phyloP scores from a whole-genome alignment of 2,113 vertebrate genomes.

The Apus apus region DNA sequence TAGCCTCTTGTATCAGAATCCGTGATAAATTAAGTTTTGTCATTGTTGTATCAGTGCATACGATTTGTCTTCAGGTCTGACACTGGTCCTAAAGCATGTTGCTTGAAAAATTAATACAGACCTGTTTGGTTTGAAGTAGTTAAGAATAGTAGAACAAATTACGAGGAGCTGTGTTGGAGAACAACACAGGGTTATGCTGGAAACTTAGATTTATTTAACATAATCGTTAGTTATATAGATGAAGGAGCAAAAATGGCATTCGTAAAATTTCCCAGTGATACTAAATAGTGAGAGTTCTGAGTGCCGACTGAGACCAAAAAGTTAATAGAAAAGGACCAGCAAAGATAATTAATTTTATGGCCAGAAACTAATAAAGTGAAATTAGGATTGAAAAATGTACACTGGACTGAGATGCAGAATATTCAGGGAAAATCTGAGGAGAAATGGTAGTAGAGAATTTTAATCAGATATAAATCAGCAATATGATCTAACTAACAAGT shows the following conservation, averaged over 20 bases:
- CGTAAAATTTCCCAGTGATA: neutral
- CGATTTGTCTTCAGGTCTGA: neutral
- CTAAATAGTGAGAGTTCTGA: conserved; percentile 4
- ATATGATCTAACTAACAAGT: neutral
- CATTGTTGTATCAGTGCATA: neutral
- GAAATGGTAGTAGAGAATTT: neutral
- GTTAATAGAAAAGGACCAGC: conserved; percentile 18
- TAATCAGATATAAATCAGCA: neutral
- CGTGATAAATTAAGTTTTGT: neutral
- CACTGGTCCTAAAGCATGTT: neutral
- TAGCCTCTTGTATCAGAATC: neutral
- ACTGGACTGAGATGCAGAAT: neutral
- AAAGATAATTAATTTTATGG: conserved; percentile 2
- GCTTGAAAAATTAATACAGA: neutral
- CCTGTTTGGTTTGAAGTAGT: neutral
- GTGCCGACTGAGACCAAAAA: neutral
- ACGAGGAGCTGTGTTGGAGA: neutral
- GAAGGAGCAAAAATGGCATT: neutral
- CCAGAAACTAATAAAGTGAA: neutral
- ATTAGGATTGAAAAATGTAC: neutral
- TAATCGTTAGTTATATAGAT: neutral
- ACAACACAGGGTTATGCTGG: neutral
- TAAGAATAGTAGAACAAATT: neutral
- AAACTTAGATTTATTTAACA: conserved; percentile 34
- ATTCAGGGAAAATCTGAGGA: neutral